Percentiles rank a stretch among this genome's conserved stretches.
Evolutionary conservation across 2,113 vertebrate species (phyloP).

Genomic region (Campylomormyrus tamandua): DNA sequence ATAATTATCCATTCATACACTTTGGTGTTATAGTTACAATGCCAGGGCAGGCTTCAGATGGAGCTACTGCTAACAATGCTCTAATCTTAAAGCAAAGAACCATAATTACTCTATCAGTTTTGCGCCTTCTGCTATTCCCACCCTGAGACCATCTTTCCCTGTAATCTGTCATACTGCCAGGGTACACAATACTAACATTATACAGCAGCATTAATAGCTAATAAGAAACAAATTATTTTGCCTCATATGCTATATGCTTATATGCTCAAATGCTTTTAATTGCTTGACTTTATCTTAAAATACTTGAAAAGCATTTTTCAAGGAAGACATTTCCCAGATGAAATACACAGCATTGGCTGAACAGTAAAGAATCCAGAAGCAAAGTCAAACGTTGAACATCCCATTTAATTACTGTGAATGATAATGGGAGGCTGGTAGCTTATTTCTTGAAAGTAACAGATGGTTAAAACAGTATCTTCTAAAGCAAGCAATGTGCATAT

Average conservation of each 20-base stretch:
- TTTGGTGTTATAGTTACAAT: constrained; percentile 53
- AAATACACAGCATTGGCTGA: neutral
- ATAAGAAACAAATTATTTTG: constrained; percentile 92
- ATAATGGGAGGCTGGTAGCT: neutral
- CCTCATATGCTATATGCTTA: neutral
- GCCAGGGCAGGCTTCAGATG: constrained; percentile 47
- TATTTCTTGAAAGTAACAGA: neutral
- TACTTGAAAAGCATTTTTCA: neutral
- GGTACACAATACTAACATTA: constrained; percentile 86
- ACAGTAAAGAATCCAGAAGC: neutral
- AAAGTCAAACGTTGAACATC: neutral
- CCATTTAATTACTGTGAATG: constrained; percentile 23
- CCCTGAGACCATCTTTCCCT: constrained; percentile 68
- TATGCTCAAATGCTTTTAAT: neutral
- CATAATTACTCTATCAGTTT: constrained; percentile 85
- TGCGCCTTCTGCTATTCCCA: constrained; percentile 67
- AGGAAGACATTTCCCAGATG: neutral
- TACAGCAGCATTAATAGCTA: constrained; percentile 85
- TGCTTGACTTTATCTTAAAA: neutral
- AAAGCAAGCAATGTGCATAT: neutral
- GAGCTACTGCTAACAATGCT: constrained; percentile 61
- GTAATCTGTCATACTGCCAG: constrained; percentile 79
- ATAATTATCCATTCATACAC: constrained; percentile 58
- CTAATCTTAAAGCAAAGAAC: constrained; percentile 84
- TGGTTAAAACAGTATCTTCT: neutral